Evolutionary conservation across 2,113 vertebrate species (phyloP).

Genomic region (Chamaea fasciata): DNA sequence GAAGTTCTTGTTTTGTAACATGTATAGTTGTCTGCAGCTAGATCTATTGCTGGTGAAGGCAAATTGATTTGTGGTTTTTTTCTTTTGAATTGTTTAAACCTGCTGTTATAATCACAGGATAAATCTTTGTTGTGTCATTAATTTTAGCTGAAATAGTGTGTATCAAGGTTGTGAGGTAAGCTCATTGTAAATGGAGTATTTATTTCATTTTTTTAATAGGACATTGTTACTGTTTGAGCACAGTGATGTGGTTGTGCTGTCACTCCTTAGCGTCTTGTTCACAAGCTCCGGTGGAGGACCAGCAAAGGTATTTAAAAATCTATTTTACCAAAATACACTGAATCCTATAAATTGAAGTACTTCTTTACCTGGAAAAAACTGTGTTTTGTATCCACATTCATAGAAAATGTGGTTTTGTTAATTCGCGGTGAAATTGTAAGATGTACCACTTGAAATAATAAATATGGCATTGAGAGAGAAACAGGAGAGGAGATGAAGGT

Average conservation of each 20-base stretch:
- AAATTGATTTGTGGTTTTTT: background rate
- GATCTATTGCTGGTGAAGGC: background rate
- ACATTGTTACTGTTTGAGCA: conserved; percentile 93
- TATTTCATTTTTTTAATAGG: conserved; percentile 70
- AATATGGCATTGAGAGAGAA: background rate
- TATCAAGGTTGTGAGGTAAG: background rate
- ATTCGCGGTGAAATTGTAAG: background rate
- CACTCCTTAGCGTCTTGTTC: conserved; percentile 93
- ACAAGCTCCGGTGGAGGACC: conserved; percentile 92
- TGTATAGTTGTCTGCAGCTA: background rate
- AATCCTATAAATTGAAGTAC: background rate
- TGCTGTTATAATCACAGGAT: background rate
- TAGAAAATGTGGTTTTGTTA: background rate
- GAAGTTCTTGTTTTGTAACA: background rate
- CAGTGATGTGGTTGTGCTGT: conserved; percentile 90
- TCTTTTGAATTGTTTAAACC: background rate
- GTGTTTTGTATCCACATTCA: background rate
- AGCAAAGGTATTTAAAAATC: conserved; percentile 82
- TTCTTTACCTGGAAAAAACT: background rate
- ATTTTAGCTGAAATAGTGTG: background rate
- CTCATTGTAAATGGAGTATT: background rate
- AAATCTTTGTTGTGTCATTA: background rate
- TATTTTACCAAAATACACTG: background rate
- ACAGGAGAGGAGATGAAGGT: background rate
- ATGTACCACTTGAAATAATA: background rate